Conservation (phyloP, 2,113 vertebrate genomes). For the Mastomys coucha region DNA sequence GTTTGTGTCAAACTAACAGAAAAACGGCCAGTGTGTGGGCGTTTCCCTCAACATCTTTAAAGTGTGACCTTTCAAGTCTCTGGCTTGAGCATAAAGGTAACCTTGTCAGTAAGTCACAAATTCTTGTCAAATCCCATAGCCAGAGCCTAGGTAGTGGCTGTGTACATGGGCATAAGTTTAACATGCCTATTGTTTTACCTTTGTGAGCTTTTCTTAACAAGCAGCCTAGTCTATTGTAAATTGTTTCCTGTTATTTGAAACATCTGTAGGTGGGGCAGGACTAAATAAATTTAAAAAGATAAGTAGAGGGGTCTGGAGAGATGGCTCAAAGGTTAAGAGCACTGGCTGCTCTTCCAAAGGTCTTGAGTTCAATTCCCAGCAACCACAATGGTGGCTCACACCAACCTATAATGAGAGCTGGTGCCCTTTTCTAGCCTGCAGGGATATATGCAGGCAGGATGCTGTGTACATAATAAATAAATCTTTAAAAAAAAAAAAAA, state of each 20-base stretch:
- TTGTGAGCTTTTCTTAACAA: background rate
- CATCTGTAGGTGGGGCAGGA: no score
- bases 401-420: background rate
- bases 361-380: background rate
- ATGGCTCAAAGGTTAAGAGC: background rate
- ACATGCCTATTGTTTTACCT: background rate
- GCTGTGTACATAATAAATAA: background rate
- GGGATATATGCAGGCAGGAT: background rate
- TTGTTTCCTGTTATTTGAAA: constrained; percentile 12
- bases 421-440: background rate
- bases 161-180: background rate
- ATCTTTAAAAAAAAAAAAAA: background rate
- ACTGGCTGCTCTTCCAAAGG: background rate
- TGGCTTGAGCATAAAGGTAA: background rate
- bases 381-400: background rate
- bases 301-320: background rate
- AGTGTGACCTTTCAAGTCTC: background rate
- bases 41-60: background rate
- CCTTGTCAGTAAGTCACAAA: background rate
- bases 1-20: background rate
- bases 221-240: background rate
- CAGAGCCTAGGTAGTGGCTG: background rate
- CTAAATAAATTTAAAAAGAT: no score
- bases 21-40: background rate
- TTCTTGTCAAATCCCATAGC: background rate